phyloP scores from a whole-genome alignment of 2,113 vertebrate genomes.

The Mesoclemmys tuberculata region DNA sequence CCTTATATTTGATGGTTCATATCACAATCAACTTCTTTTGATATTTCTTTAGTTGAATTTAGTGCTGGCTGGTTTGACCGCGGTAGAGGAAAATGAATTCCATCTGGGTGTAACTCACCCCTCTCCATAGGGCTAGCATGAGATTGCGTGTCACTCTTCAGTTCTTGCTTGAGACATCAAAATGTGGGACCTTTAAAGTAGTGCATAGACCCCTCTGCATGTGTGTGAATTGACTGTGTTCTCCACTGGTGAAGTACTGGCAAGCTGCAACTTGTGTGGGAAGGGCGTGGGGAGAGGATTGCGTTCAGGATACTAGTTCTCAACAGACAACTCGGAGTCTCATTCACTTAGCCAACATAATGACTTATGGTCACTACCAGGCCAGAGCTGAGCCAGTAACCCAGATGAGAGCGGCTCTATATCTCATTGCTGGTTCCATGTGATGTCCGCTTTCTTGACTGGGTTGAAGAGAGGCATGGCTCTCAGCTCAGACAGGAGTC shows the following conservation, averaged over 20 bases:
- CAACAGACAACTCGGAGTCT: not conserved
- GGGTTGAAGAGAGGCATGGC: not conserved
- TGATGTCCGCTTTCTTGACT: not conserved
- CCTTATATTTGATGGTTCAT: no score
- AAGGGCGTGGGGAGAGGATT: fast-evolving
- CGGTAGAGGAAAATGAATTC: fast-evolving
- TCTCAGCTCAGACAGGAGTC: not conserved
- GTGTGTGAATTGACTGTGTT: not conserved
- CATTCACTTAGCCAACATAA: fast-evolving
- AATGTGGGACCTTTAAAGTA: not conserved
- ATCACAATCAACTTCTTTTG: no score
- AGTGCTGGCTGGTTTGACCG: not conserved
- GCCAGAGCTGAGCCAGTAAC: not conserved
- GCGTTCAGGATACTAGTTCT: fast-evolving
- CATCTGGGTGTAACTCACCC: fast-evolving
- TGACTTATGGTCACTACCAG: not conserved
- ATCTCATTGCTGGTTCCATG: not conserved
- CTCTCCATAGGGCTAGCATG: not conserved
- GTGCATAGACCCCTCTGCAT: not conserved
- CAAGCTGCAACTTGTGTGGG: not conserved
- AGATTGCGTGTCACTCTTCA: not conserved
- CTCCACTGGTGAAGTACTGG: not conserved
- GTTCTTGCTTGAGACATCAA: fast-evolving
- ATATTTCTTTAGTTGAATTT: not conserved
- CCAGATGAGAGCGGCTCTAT: no score